These are phyloP conservation scores for Garrulus glandarius DNA, from an alignment of 2,797 vertebrate genomes.

Conservation along the genomic window DNA sequence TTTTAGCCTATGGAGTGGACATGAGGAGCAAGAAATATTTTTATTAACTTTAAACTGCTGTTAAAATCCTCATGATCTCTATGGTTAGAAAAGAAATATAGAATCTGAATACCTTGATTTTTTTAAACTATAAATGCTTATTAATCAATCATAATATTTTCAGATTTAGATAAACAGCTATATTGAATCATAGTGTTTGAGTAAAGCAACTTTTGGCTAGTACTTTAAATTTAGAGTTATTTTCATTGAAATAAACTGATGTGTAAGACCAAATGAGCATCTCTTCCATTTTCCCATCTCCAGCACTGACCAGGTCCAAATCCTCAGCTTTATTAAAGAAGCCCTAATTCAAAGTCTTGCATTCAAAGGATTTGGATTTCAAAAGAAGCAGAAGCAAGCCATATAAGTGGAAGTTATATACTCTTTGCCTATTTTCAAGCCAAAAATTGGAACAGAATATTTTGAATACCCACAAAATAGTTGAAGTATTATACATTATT, in stretches of 20 bases:
- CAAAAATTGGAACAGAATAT: background rate
- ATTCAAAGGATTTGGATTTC: background rate
- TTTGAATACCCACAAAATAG: background rate
- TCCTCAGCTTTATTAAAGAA: background rate
- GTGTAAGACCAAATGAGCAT: background rate
- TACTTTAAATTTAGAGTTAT: background rate
- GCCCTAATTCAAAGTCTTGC: background rate
- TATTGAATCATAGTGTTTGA: background rate
- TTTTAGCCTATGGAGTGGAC: background rate
- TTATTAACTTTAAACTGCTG: background rate
- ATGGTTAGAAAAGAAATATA: background rate
- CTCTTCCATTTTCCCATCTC: background rate
- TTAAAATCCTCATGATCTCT: background rate
- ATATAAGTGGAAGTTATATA: background rate
- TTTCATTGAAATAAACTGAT: background rate
- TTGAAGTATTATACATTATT: background rate
- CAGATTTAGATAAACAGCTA: background rate
- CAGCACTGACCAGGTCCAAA: background rate
- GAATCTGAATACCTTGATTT: background rate
- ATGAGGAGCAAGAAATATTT: background rate
- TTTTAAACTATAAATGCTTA: background rate
- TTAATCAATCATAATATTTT: background rate
- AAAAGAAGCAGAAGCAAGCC: background rate
- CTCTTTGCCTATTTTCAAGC: background rate
- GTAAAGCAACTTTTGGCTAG: background rate